These are phyloP conservation scores for Tetrao urogallus DNA, from an alignment of 2,113 vertebrate species.

Conservation along the genomic window DNA sequence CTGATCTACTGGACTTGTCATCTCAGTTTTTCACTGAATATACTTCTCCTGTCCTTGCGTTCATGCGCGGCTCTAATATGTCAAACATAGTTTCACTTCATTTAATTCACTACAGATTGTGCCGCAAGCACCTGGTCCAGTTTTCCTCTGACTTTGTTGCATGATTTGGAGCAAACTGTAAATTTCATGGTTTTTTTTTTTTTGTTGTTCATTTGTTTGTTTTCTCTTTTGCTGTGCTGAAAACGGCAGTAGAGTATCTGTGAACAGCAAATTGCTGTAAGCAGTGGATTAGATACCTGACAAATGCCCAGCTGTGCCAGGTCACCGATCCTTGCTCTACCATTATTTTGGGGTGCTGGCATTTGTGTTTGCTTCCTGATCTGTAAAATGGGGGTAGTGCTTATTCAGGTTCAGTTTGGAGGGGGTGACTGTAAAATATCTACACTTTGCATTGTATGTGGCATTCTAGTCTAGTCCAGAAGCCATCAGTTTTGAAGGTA, in stretches of 20 bases:
- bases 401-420: background rate
- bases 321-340: background rate
- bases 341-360: background rate
- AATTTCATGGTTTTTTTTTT: background rate
- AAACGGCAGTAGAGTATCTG: background rate
- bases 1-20: conserved; percentile 1
- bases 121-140: background rate
- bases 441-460: background rate
- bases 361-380: background rate
- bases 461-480: background rate
- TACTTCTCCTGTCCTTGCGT: background rate
- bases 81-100: background rate
- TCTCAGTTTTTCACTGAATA: background rate
- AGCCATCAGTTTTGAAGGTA: background rate
- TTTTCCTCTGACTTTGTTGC: background rate
- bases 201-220: background rate
- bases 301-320: background rate
- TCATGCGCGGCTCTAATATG: background rate
- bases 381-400: background rate
- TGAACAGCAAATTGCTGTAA: background rate
- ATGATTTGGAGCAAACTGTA: background rate
- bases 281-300: background rate
- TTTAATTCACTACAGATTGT: background rate
- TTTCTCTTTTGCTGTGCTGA: background rate
- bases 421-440: background rate